Base-by-base conservation (phyloP, 2,888 invertebrate species). In the Tetropium fuscum region DNA sequence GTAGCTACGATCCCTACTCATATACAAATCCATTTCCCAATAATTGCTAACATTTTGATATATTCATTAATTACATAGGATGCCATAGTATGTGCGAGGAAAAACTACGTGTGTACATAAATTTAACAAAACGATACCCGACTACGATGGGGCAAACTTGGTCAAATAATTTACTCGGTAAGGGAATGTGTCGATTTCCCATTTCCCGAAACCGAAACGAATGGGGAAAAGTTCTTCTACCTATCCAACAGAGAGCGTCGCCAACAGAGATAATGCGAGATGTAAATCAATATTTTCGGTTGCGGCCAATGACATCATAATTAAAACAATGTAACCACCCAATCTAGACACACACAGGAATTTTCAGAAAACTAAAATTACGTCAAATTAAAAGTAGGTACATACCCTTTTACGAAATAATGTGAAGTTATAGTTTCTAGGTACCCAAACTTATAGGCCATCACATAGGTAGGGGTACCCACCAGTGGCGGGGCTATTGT, bases 171-270 rank as follows among this genome's bases (percentile, higher is more conserved):
- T 65, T 69, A 66, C 66, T 63, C 67, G 57, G 58, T 43, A 48
- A 53, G 53, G 56, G 56, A 62, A 54, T 44, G 69, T 66, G 74
- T 74, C 74, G 74, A 74, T 74, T 73, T 72, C 70, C 68, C 66
- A 74, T 74, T 73, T 72, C 70, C 68, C 66, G 65, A 70, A 72
- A 70, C 69, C 70, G 68, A 63, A 67, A 69, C 64, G 66, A 54
- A 45, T 55, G 61, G 60, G 53, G 49, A 44, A 36, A 49, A 53
- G 51, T 47, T 47, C 36, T 43, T 43, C 58, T 41, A 58, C 60
- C 48, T 62, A 41, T 54, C 58, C 69, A 60, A 54, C 44, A 70
- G 70, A 60, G 67, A 57, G 70, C 65, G 68, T 40, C 38, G 27
- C 63, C 57, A 45, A 34, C 13, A 22, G 47, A 38, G 54, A 43